phyloP scores from a whole-genome alignment of 2,113 vertebrate genomes.

The Sebastes schlegelii region DNA sequence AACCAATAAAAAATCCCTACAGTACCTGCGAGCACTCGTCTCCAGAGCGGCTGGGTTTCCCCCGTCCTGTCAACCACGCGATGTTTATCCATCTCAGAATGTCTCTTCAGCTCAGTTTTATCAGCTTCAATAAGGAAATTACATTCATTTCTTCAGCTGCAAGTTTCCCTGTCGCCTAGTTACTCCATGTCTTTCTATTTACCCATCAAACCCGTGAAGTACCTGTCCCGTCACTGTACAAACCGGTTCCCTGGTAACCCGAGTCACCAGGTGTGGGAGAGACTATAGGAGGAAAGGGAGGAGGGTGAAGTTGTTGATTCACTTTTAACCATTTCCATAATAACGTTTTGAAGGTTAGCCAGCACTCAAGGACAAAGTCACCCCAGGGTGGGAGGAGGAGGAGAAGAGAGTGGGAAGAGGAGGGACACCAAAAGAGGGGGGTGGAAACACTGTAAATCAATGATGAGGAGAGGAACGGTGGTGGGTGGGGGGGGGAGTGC shows the following conservation, averaged over 20 bases:
- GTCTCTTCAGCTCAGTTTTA: neutral
- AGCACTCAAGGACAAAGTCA: conserved; percentile 39
- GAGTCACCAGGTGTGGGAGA: conserved; percentile 46
- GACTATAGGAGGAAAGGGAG: conserved; percentile 26
- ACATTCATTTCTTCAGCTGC: neutral
- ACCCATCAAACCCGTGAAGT: conserved; percentile 17
- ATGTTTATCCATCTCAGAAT: conserved; percentile 39
- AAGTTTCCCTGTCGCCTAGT: conserved; percentile 14
- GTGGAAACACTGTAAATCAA: conserved; percentile 7
- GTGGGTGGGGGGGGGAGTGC: neutral
- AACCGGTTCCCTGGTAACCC: conserved; percentile 76
- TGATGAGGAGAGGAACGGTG: neutral
- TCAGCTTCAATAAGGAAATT: conserved; percentile 10
- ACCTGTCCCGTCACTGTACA: conserved; percentile 54
- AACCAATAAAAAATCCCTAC: neutral
- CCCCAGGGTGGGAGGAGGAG: conserved; percentile 8
- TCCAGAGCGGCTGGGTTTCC: conserved; percentile 23
- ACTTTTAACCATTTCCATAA: conserved; percentile 26
- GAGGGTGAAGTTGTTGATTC: conserved; percentile 34
- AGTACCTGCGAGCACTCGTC: conserved; percentile 56
- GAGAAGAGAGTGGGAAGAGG: neutral
- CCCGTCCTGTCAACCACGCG: neutral
- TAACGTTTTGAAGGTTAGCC: conserved; percentile 20
- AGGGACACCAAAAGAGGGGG: neutral
- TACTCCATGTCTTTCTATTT: conserved; percentile 26